Evolutionary conservation across 2,113 vertebrate genomes (phyloP), one percentile per base, ranked within the genome.

Genomic region (Aptenodytes patagonicus): DNA sequence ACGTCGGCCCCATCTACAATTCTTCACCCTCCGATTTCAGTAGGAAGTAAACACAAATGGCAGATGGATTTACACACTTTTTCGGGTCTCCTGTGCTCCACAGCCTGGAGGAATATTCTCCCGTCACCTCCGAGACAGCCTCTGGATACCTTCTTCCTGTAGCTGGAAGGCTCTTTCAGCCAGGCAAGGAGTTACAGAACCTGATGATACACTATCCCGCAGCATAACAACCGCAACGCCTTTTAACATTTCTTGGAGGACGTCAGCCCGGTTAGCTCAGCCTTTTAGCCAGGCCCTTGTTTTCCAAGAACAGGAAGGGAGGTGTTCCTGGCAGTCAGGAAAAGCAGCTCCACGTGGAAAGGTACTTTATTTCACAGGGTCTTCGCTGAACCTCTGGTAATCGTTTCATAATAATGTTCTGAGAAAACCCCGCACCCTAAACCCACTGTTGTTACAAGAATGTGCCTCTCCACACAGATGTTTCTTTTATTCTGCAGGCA

Each of bases 291-390:
- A 93, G 83, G 69, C 54, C 66, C 83, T 91, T 93, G 66, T 93
- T 94, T 91, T 91, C 95, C 95, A 97, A 72, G 95, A 96, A 91
- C 89, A 91, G 96, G 96, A 96, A 96, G 95, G 95, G 94, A 89
- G 91, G 65, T 93, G 93, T 26, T 95, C 93, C 91, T 85, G 84
- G 87, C 93, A 87, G 60, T 5, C 2, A 1, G 90, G 89, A 80
- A 76, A 93, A 86, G 82, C 75, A 88, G 88, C 75, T 72, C 54
- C 44, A n/a, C 54, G 22, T 13, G 73, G 81, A 87, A 90, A 85
- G 51, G 52, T 72, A 49, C 70, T 95, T 65, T 52, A 60, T 83
- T 93, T 76, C 89, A 44, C 47, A 55, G 24, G 17, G 44, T 49
- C 52, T 28, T 77, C 24, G 73, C 31, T 0, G 0, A 71, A 65